Evolutionary conservation across 2,797 vertebrate genomes (phyloP).

Genomic region (Poeciliopsis gracilis): DNA sequence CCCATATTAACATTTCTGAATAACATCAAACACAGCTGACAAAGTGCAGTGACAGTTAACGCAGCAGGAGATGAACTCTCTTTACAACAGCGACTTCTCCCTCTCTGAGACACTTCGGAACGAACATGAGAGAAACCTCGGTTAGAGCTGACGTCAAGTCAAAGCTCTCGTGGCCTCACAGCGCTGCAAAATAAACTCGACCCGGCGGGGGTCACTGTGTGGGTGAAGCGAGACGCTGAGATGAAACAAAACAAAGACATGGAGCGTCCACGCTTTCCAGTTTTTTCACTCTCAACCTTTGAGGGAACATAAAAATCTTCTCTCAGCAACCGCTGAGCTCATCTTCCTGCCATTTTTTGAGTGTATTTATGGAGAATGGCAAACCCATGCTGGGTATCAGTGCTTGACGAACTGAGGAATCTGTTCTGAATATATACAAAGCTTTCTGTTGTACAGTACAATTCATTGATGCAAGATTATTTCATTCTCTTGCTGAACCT

Average conservation of each 20-base stretch:
- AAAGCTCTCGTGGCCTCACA: conserved; percentile 28
- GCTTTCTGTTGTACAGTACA: conserved; percentile 21
- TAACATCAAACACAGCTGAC: conserved; percentile 15
- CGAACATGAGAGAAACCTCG: conserved; percentile 32
- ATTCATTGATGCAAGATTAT: conserved; percentile 33
- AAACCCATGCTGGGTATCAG: neutral
- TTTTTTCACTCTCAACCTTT: conserved; percentile 8
- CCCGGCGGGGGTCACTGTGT: conserved; percentile 36
- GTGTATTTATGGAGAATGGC: neutral
- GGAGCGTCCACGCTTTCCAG: conserved; percentile 2
- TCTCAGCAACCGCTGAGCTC: neutral
- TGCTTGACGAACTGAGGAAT: conserved; percentile 21
- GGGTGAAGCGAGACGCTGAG: conserved; percentile 31
- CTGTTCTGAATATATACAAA: conserved; percentile 37
- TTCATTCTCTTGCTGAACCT: conserved; percentile 36
- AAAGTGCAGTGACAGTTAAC: conserved; percentile 24
- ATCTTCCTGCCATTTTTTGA: neutral
- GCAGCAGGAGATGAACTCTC: conserved; percentile 24
- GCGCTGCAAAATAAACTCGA: conserved; percentile 11
- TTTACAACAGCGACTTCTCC: conserved; percentile 20
- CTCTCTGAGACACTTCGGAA: conserved; percentile 26
- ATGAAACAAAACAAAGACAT: conserved; percentile 8
- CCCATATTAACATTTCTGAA: conserved; percentile 41
- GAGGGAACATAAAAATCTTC: conserved; percentile 1
- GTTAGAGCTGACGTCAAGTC: conserved; percentile 19